These are phyloP conservation scores for Gopherus evgoodei DNA, from an alignment of 2,113 vertebrate genomes.

Conservation along the genomic window DNA sequence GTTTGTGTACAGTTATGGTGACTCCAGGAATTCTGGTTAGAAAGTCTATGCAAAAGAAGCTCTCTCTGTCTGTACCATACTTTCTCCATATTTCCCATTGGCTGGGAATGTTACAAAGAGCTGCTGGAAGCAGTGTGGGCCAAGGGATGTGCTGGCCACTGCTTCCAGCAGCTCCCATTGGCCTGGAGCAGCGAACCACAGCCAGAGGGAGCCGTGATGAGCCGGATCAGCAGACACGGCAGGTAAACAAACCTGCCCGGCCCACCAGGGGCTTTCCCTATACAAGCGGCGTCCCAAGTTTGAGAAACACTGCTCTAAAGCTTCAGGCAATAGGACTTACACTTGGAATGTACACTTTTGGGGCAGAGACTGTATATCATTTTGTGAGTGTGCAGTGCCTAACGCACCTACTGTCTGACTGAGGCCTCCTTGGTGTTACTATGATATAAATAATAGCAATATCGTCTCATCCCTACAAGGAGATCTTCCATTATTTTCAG, in stretches of 20 bases:
- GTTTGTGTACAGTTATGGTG: background rate
- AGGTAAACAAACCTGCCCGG: no score
- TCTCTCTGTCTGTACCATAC: background rate
- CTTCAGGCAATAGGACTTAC: background rate
- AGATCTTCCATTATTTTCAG: background rate
- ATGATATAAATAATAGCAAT: background rate
- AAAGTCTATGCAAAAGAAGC: background rate
- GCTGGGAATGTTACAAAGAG: background rate
- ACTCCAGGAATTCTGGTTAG: background rate
- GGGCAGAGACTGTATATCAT: background rate
- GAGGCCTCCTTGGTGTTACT: background rate
- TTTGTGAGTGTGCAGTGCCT: background rate
- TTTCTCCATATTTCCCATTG: slow-evolving; percentile 7
- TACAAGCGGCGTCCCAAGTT: no score
- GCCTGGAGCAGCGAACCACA: no score
- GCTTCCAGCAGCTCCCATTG: no score
- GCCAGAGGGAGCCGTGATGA: no score
- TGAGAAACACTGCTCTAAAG: background rate
- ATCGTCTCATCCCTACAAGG: background rate
- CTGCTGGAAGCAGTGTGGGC: no score
- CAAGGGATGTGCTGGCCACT: no score
- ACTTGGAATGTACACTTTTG: background rate
- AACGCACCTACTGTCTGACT: background rate
- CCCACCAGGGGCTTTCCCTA: no score
- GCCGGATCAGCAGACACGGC: no score